Conservation (phyloP, 2,113 vertebrate species). For the Microcebus jonahi region DNA sequence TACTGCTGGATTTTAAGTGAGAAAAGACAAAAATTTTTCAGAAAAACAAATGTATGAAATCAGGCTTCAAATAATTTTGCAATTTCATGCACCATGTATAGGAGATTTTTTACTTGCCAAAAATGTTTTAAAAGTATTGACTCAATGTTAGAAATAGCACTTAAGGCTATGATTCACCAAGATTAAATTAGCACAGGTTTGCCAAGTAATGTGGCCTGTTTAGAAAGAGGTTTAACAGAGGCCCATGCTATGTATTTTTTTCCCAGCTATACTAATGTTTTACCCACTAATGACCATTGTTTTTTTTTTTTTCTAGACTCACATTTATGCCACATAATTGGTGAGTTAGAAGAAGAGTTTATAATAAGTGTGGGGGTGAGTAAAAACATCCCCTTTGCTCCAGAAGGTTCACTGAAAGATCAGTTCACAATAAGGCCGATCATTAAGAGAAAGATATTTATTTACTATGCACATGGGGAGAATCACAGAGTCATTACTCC, state of each 20-base stretch:
- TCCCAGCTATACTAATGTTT: neutral
- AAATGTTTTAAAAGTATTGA: constrained; percentile 35
- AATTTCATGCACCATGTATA: neutral
- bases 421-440: too few relatives aligned
- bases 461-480: too few relatives aligned
- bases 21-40: neutral
- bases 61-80: neutral
- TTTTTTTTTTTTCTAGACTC: neutral
- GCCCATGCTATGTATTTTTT: neutral
- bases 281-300: neutral
- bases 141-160: neutral
- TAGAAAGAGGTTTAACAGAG: neutral
- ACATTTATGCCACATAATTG: neutral
- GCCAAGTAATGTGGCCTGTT: neutral
- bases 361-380: too few relatives aligned
- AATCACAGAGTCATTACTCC: too few relatives aligned
- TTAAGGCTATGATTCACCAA: neutral
- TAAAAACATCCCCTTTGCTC: too few relatives aligned
- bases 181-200: neutral
- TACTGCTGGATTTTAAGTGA: neutral
- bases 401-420: too few relatives aligned
- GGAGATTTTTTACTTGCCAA: neutral
- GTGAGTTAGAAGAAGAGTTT: neutral
- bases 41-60: neutral
- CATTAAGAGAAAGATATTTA: too few relatives aligned